Percentiles rank a stretch among this genome's conserved stretches.
phyloP scores from a whole-genome alignment of 2,888 invertebrate genomes.

The Drosophila dives region DNA sequence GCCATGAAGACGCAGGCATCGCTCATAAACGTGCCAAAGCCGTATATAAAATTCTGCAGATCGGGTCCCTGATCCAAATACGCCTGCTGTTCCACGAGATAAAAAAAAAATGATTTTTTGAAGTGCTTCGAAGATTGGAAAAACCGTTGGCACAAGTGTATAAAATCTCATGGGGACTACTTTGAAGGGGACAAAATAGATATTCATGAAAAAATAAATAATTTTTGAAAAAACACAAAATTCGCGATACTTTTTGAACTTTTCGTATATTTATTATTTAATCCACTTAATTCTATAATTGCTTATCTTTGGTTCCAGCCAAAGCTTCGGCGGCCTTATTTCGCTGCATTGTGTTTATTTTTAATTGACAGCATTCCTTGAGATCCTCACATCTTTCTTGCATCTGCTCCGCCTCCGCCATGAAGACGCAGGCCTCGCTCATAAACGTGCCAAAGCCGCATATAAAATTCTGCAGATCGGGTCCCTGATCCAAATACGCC shows the following conservation, averaged over 20 bases:
- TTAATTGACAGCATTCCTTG: slow-evolving; percentile 45
- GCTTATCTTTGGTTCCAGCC: slow-evolving; percentile 18
- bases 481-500: slow-evolving; percentile 63
- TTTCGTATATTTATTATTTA: slow-evolving; percentile 1
- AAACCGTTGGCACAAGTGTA: no score
- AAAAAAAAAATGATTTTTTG: no score
- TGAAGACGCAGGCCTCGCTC: slow-evolving; percentile 58
- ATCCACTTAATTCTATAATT: not conserved
- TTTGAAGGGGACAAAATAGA: no score
- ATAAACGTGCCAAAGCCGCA: slow-evolving; percentile 70
- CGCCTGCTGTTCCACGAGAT: slow-evolving; percentile 64
- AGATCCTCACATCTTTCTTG: slow-evolving; percentile 63
- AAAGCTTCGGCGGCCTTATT: slow-evolving; percentile 43
- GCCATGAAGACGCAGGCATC: slow-evolving; percentile 62
- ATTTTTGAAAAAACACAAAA: no score
- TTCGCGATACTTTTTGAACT: no score
- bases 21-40: slow-evolving; percentile 66
- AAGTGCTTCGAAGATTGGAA: no score
- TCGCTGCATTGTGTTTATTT: slow-evolving; percentile 25
- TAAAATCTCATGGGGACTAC: no score
- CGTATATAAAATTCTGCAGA: slow-evolving; percentile 68
- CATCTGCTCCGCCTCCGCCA: slow-evolving; percentile 61
- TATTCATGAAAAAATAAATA: no score
- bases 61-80: slow-evolving; percentile 69
- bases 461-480: slow-evolving; percentile 68